Percentiles rank a stretch among this genome's conserved stretches.
These are phyloP conservation scores for Capromys pilorides DNA, from an alignment of 2,797 vertebrate species.

Conservation along the genomic window DNA sequence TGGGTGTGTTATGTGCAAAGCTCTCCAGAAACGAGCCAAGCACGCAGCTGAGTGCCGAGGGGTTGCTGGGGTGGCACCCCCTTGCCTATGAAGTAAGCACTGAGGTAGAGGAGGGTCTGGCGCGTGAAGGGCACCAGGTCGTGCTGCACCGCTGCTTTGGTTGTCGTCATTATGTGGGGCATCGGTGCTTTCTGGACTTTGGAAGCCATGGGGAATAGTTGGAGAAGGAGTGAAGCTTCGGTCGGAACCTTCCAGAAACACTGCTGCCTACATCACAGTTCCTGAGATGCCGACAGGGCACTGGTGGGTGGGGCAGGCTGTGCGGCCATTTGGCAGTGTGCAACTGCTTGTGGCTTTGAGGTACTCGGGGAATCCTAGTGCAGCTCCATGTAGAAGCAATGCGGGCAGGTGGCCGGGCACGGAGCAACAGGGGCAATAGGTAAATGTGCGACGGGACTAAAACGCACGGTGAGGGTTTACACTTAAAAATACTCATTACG, in stretches of 20 bases:
- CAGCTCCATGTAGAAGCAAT: accelerated
- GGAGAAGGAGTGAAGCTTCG: not conserved
- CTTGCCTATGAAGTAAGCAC: not conserved
- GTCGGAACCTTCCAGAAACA: not conserved
- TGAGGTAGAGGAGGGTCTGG: not conserved
- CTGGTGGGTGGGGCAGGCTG: accelerated
- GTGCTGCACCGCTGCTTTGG: not conserved
- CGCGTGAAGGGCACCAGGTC: accelerated
- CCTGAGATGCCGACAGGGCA: not conserved
- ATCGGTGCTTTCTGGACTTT: not conserved
- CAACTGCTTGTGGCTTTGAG: not conserved
- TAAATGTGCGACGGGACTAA: not conserved
- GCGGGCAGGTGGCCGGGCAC: not conserved
- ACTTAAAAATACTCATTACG: not conserved
- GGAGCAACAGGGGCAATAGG: not conserved
- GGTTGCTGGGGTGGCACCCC: not conserved
- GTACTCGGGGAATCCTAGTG: accelerated
- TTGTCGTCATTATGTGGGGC: too few species aligned
- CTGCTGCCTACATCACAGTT: accelerated
- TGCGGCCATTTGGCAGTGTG: accelerated
- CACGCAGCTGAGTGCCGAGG: not conserved
- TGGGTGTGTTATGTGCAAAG: too few species aligned
- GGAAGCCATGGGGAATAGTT: not conserved
- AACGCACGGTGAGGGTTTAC: not conserved
- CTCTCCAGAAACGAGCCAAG: not conserved